Percentiles rank a stretch among this genome's conserved stretches.
These are phyloP conservation scores for Plemyria rubiginata DNA, from an alignment of 2,888 invertebrate genomes.

Conservation along the genomic window DNA sequence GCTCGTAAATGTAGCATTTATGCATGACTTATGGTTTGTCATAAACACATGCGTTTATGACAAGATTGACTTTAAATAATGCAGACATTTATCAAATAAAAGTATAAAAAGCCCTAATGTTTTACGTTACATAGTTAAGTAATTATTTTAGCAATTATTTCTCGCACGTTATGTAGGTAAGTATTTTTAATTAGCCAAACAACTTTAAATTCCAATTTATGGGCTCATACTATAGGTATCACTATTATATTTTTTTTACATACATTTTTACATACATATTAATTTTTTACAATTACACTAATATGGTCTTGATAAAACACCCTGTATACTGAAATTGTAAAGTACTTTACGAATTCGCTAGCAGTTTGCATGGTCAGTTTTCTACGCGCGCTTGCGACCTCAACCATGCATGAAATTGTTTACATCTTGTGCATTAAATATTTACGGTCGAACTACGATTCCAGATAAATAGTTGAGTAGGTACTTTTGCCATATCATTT, in stretches of 20 bases:
- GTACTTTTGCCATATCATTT: constrained; percentile 52
- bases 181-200: too few species aligned
- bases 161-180: too few species aligned
- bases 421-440: neutral
- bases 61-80: constrained; percentile 30
- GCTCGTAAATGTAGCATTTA: constrained; percentile 30
- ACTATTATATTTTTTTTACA: too few species aligned
- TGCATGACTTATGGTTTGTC: constrained; percentile 15
- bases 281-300: too few species aligned
- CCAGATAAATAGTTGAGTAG: constrained; percentile 53
- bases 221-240: too few species aligned
- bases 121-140: too few species aligned
- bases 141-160: too few species aligned
- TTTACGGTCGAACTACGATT: constrained; percentile 45
- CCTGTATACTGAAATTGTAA: neutral
- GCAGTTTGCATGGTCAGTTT: neutral
- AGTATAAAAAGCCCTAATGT: too few species aligned
- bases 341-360: neutral
- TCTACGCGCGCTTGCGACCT: neutral
- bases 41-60: constrained; percentile 24
- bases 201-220: too few species aligned
- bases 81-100: neutral
- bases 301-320: neutral
- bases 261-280: too few species aligned
- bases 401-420: neutral